Evolutionary conservation across 2,888 invertebrate genomes (phyloP), one percentile per base, ranked within the genome.

Genomic region (Hirtodrosophila confusa): DNA sequence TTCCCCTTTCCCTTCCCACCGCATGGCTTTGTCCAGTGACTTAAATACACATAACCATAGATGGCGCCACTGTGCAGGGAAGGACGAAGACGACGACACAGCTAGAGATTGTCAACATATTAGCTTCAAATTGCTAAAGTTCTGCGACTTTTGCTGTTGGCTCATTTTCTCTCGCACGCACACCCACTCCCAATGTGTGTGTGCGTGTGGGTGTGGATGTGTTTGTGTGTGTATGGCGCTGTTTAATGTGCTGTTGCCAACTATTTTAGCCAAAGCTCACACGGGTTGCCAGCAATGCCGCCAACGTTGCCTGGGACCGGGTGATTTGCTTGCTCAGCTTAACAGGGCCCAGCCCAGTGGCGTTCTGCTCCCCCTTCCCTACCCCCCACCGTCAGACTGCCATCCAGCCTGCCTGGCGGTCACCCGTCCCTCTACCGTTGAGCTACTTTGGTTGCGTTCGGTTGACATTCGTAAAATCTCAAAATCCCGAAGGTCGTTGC

Each of bases 401-500:
- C 40, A n/a, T 2, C 55, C 55, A 2, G 45, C 41, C 40, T 27
- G 27, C 37, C 58, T 50, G 56, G 23, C 24, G 49, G 60, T 33
- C 41, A 51, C 47, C 55, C 51, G 36, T 39, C 43, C 64, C 41
- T 56, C 55, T 47, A 63, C 49, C 61, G 48, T 60, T 71, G 69
- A 75, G 83, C 77, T 77, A 75, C 79, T 84, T 75, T 72, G 78
- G 71, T 70, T 83, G 87, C 80, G 76, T 79, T 89, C 85, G 89
- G 90, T 91, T 91, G 91, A 91, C 91, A 90, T 90, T 91, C 91
- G 90, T 88, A 90, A 91, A 91, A 89, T 90, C 91, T 90, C 89
- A 89, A 91, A 91, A 90, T 91, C 90, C 91, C 90, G 89, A 90
- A 91, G 91, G 91, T 91, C 91, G 91, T 91, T 91, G 90, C 89